Conservation (phyloP, 2,113 vertebrate genomes). For the Tetrax tetrax region DNA sequence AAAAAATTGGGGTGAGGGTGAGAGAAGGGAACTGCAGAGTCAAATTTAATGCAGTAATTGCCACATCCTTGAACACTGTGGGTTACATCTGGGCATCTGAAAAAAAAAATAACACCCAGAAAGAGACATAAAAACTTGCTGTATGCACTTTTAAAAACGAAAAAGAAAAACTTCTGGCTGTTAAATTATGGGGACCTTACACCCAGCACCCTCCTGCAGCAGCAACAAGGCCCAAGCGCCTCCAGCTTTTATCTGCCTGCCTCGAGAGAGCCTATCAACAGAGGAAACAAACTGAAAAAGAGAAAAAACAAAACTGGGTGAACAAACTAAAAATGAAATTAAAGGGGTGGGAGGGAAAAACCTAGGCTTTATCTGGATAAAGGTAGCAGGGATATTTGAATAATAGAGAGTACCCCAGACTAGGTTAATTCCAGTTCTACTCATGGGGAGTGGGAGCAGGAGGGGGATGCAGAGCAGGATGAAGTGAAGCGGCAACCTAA, state of each 20-base stretch:
- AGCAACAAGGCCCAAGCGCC: not conserved
- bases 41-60: slow-evolving; percentile 45
- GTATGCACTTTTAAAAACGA: accelerated
- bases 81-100: not conserved
- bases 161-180: not conserved
- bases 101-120: not conserved
- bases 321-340: slow-evolving; percentile 2
- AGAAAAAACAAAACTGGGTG: not conserved
- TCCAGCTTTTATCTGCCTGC: not conserved
- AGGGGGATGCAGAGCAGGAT: slow-evolving; percentile 72
- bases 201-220: not conserved
- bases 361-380: slow-evolving; percentile 50
- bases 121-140: not conserved
- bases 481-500: slow-evolving; percentile 82
- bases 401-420: slow-evolving; percentile 80
- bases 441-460: slow-evolving; percentile 67
- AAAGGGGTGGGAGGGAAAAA: not conserved
- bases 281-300: not conserved
- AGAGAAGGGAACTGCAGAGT: not conserved
- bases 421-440: slow-evolving; percentile 65
- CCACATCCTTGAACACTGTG: not conserved
- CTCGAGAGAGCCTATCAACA: not conserved
- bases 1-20: not conserved
- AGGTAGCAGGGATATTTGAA: slow-evolving; percentile 91
- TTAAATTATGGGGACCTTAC: not conserved